Percentiles rank a stretch among this genome's conserved stretches.
Conservation (phyloP, 2,888 invertebrate genomes). For the Anarsia innoxiella region DNA sequence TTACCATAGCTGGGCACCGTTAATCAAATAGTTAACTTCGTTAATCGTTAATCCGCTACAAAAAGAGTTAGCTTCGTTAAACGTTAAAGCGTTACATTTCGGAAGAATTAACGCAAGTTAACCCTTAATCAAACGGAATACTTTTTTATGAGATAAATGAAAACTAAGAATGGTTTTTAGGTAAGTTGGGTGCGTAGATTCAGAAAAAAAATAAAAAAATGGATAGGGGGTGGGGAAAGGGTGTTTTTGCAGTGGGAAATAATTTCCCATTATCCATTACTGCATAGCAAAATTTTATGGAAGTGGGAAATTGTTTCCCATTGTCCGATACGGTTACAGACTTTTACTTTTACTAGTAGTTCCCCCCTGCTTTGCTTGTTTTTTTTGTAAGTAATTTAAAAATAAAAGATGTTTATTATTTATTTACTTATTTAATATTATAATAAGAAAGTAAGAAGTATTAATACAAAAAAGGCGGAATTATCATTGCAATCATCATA, state of each 20-base stretch:
- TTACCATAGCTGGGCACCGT: too few species aligned
- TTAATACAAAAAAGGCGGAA: not conserved
- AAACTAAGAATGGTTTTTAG: not conserved
- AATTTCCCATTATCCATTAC: not conserved
- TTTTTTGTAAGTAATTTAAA: not conserved
- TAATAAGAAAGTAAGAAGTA: not conserved
- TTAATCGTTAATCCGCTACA: too few species aligned
- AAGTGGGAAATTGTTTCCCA: not conserved
- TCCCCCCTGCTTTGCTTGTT: too few species aligned
- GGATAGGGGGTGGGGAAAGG: slow-evolving; percentile 1
- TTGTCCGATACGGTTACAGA: not conserved
- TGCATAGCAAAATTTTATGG: not conserved
- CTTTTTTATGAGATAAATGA: not conserved
- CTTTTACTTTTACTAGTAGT: not conserved
- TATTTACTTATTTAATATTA: too few species aligned
- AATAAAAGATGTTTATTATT: not conserved
- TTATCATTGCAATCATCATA: not conserved
- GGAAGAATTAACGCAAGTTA: too few species aligned
- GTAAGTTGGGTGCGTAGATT: not conserved
- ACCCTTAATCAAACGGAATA: not conserved
- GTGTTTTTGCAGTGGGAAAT: slow-evolving; percentile 2
- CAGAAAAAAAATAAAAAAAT: slow-evolving; percentile 1
- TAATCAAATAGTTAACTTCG: too few species aligned
- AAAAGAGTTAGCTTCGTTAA: too few species aligned
- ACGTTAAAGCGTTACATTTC: too few species aligned